Evolutionary conservation across 2,888 invertebrate genomes (phyloP).

Genomic region (Synanthedon myopaeformis): DNA sequence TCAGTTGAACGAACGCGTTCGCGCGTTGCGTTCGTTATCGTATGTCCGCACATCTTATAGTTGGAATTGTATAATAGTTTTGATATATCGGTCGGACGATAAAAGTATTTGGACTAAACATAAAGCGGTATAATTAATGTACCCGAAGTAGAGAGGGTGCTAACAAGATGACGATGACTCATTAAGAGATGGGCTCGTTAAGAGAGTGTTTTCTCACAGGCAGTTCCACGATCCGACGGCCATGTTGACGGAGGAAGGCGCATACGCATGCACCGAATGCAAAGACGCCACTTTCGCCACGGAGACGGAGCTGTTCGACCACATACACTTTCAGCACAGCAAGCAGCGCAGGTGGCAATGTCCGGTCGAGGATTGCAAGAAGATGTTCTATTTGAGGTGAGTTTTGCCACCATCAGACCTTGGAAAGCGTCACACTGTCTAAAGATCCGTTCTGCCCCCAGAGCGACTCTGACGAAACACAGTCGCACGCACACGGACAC

Average conservation of each 20-base stretch:
- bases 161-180: too few species aligned
- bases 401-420: not conserved
- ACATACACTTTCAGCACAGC: conserved; percentile 58
- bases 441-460: conserved; percentile 9
- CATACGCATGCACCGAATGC: conserved; percentile 41
- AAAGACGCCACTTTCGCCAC: conserved; percentile 26
- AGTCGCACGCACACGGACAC: conserved; percentile 63
- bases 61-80: too few species aligned
- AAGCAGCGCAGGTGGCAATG: conserved; percentile 56
- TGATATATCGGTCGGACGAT: too few species aligned
- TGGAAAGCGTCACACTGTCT: too few species aligned
- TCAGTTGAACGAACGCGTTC: too few species aligned
- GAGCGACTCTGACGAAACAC: conserved; percentile 62
- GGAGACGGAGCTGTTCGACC: conserved; percentile 62
- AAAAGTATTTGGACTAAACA: too few species aligned
- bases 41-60: too few species aligned
- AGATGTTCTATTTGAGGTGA: conserved; percentile 54
- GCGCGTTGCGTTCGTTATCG: too few species aligned
- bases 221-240: conserved; percentile 41
- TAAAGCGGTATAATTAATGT: too few species aligned
- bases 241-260: conserved; percentile 24
- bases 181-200: too few species aligned
- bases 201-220: too few species aligned
- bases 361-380: conserved; percentile 44
- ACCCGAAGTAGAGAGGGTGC: too few species aligned